Evolutionary conservation across 2,797 vertebrate species (phyloP).

Genomic region (Danio albolineatus): DNA sequence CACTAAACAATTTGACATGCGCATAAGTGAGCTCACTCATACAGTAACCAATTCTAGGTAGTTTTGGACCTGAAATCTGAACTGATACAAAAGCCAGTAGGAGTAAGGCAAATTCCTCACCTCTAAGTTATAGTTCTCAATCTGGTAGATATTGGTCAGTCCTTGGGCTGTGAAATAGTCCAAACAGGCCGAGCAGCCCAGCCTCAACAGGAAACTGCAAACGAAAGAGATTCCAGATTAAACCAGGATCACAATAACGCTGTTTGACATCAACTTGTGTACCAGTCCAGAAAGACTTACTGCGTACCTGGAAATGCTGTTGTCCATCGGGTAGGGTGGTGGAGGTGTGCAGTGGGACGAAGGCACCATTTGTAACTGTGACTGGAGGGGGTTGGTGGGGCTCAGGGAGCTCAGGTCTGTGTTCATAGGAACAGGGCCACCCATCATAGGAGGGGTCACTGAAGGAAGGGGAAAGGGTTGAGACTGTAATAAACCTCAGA

Average conservation of each 20-base stretch:
- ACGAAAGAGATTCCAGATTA: neutral
- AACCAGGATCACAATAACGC: neutral
- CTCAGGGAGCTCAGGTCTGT: conserved; percentile 97
- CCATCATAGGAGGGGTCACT: conserved; percentile 96
- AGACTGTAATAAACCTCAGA: conserved; percentile 47
- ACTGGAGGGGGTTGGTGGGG: conserved; percentile 92
- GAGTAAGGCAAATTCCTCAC: conserved; percentile 81
- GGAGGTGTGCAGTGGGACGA: conserved; percentile 98
- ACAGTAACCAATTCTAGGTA: neutral
- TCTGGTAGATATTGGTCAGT: conserved; percentile 99
- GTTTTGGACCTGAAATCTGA: neutral
- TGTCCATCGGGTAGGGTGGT: conserved; percentile 98
- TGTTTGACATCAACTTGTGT: neutral
- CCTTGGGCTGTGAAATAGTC: conserved; percentile 99
- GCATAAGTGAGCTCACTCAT: too few species aligned
- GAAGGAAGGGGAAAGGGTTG: conserved; percentile 62
- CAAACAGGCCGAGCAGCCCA: conserved; percentile 99
- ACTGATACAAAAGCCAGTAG: neutral
- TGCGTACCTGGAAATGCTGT: conserved; percentile 98
- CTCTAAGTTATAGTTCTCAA: conserved; percentile 99
- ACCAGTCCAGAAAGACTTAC: conserved; percentile 55
- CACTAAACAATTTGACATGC: too few species aligned
- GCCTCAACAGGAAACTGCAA: conserved; percentile 95
- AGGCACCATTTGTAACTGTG: conserved; percentile 94
- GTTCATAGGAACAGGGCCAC: conserved; percentile 94